These are phyloP conservation scores for Bombylius major DNA, from an alignment of 2,888 invertebrate genomes.

Conservation along the genomic window DNA sequence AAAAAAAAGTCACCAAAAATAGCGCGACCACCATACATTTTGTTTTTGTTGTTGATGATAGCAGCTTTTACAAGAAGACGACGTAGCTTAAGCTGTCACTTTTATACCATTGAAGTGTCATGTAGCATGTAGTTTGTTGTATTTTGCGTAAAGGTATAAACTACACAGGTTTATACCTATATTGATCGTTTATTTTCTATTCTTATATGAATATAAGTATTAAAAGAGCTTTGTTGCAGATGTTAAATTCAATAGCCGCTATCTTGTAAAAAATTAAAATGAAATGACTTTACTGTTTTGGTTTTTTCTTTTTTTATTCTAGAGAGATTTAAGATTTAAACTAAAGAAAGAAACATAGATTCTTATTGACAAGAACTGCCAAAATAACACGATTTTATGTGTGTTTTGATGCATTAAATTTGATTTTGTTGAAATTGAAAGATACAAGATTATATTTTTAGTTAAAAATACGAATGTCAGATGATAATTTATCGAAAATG, in stretches of 20 bases:
- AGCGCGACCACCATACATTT: neutral
- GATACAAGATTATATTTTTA: neutral
- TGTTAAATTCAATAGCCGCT: too few species aligned
- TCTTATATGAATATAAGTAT: too few species aligned
- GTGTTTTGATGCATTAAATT: neutral
- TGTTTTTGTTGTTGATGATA: too few species aligned
- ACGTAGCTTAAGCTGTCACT: constrained; percentile 4
- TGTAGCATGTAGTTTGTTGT: neutral
- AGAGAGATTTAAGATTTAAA: neutral
- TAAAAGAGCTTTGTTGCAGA: too few species aligned
- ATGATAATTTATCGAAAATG: too few species aligned
- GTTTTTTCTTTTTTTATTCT: neutral
- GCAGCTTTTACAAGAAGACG: neutral
- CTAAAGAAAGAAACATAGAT: neutral
- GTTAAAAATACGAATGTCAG: neutral
- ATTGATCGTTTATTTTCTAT: too few species aligned
- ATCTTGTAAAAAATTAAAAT: too few species aligned
- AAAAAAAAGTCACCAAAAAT: neutral
- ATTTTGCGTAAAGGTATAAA: neutral
- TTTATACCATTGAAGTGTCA: constrained; percentile 8
- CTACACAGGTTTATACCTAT: too few species aligned
- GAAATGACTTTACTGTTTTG: too few species aligned
- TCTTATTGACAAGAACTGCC: neutral
- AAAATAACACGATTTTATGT: neutral
- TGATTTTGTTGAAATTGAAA: neutral